These are phyloP conservation scores for Eulimnadia texana DNA, from an alignment of 1,140 invertebrate species.

Conservation along the genomic window DNA sequence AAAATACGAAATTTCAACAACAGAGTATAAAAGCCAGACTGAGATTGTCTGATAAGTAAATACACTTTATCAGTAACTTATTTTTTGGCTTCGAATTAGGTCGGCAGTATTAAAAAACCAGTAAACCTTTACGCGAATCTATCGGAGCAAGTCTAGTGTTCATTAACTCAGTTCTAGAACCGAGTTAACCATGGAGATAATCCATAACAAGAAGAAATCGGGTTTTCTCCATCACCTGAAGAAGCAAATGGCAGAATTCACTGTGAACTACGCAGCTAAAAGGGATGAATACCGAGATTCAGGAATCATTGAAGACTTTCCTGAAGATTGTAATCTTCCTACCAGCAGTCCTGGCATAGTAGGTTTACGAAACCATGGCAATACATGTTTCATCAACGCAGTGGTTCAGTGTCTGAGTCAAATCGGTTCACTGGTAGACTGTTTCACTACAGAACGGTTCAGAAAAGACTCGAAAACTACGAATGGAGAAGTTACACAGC, in stretches of 20 bases:
- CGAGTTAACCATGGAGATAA: neutral
- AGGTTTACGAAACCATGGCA: constrained; percentile 32
- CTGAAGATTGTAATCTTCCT: neutral
- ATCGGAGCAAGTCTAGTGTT: neutral
- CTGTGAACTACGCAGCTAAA: neutral
- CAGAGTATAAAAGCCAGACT: no score
- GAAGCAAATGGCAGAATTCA: neutral
- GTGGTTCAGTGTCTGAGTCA: constrained; percentile 87
- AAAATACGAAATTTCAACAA: no score
- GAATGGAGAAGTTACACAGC: constrained; percentile 83
- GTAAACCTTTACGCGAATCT: no score
- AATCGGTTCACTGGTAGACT: constrained; percentile 82
- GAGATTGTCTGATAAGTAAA: no score
- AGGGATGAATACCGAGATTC: neutral
- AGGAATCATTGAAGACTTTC: neutral
- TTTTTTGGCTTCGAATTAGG: no score
- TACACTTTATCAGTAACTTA: no score
- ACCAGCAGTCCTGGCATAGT: no score
- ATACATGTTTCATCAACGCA: constrained; percentile 94
- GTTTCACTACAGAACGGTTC: constrained; percentile 86
- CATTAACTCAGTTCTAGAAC: no score
- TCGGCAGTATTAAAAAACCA: no score
- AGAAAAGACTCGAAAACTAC: constrained; percentile 79
- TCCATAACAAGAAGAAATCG: neutral
- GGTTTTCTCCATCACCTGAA: neutral